Percentiles rank a stretch among this genome's conserved stretches.
Evolutionary conservation across 1,140 invertebrate genomes (phyloP).

Genomic region (Heterodera carotae): DNA sequence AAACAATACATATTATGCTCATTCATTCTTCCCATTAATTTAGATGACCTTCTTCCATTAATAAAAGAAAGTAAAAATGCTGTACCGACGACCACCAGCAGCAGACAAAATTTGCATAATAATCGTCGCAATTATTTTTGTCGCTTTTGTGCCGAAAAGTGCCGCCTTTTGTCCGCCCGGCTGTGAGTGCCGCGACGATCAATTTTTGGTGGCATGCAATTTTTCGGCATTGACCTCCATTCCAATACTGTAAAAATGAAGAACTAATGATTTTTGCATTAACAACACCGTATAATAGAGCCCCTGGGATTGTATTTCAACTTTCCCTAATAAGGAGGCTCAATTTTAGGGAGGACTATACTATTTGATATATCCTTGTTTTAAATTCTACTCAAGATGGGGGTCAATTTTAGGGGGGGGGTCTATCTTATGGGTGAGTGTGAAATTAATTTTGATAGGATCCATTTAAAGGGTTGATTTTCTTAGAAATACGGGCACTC

Average conservation of each 20-base stretch:
- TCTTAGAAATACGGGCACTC: neutral
- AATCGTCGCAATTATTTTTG: neutral
- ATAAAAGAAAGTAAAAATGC: neutral
- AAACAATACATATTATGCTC: no score
- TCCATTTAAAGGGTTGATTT: no score
- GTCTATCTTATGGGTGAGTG: no score
- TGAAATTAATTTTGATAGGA: no score
- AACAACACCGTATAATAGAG: no score
- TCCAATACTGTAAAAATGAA: constrained; percentile 26
- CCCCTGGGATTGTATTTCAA: no score
- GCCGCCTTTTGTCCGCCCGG: constrained; percentile 28
- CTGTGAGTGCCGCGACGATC: constrained; percentile 25
- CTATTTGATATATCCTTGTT: no score
- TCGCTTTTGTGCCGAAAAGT: neutral
- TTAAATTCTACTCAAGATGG: no score
- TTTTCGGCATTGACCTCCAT: constrained; percentile 17
- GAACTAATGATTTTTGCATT: neutral
- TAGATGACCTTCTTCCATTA: neutral
- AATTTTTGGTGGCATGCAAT: constrained; percentile 22
- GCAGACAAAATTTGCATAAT: neutral
- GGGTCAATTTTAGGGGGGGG: no score
- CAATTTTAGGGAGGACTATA: no score
- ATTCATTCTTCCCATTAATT: neutral
- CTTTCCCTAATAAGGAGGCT: no score
- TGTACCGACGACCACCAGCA: neutral